A percentile compares a stretch with the other conserved stretches of the same genome.
Evolutionary conservation across 2,113 vertebrate genomes (phyloP).

Genomic region (Neomonachus schauinslandi): DNA sequence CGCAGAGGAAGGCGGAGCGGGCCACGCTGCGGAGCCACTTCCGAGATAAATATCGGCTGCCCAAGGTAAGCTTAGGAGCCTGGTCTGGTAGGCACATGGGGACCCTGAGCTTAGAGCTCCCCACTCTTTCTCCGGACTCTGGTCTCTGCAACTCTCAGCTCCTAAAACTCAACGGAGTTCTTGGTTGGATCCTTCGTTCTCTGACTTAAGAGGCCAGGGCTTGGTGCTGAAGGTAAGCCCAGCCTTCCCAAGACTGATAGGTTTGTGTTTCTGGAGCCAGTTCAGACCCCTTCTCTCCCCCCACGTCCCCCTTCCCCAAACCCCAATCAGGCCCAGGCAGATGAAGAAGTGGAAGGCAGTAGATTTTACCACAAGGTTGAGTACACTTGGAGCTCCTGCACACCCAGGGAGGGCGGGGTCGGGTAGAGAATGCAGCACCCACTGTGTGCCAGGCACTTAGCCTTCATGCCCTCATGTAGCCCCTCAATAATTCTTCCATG

Average conservation of each 20-base stretch:
- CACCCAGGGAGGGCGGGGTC: not conserved
- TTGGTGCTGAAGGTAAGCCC: not conserved
- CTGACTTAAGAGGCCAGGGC: not conserved
- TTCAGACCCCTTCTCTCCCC: not conserved
- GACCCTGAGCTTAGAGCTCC: not conserved
- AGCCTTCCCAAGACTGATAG: not conserved
- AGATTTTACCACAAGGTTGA: not conserved
- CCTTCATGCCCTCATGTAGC: not conserved
- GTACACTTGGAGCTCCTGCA: not conserved
- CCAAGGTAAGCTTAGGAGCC: slow-evolving; percentile 90
- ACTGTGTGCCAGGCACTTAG: not conserved
- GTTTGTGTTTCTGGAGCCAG: slow-evolving; percentile 22
- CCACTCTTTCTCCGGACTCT: not conserved
- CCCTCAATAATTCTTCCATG: not conserved
- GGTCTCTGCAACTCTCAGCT: not conserved
- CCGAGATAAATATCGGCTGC: slow-evolving; percentile 96
- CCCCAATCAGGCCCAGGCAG: not conserved
- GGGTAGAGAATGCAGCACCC: not conserved
- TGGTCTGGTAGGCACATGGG: rapidly evolving
- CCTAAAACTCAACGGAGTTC: not conserved
- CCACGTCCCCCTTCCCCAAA: not conserved
- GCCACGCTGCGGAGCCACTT: slow-evolving; percentile 96
- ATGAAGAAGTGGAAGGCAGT: not conserved
- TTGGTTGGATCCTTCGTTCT: not conserved
- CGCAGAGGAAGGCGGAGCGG: slow-evolving; percentile 97